These are phyloP conservation scores for Dasyurus viverrinus DNA, from an alignment of 2,113 vertebrate species.

Conservation along the genomic window DNA sequence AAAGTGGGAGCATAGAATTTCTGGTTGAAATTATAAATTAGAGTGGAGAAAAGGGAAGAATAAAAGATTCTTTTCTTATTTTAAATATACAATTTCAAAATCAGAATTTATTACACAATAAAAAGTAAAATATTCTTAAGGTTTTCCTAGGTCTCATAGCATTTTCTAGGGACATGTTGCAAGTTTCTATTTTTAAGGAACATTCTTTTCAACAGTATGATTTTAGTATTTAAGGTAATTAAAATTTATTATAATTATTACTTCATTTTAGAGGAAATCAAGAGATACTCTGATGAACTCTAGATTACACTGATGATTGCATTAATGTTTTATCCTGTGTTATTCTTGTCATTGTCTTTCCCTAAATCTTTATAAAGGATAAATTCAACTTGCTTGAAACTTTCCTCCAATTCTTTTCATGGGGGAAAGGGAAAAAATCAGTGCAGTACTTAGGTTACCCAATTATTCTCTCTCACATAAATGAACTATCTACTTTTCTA, in stretches of 20 bases:
- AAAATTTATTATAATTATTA: not conserved
- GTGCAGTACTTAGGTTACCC: not conserved
- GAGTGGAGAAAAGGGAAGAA: not conserved
- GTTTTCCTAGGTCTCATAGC: not conserved
- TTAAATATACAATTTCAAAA: not conserved
- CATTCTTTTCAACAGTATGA: not conserved
- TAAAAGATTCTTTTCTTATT: not conserved
- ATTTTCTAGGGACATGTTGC: not conserved
- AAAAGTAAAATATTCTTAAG: not conserved
- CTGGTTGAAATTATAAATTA: not conserved
- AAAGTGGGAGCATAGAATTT: not conserved
- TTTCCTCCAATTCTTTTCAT: not conserved
- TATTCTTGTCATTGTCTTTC: not conserved
- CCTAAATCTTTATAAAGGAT: not conserved
- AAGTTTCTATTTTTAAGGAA: constrained; percentile 8
- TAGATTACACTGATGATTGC: not conserved
- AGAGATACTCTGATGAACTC: not conserved
- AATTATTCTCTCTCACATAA: not conserved
- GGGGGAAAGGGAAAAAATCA: not conserved
- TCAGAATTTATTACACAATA: not conserved
- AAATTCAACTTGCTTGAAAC: not conserved
- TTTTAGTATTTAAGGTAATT: not conserved
- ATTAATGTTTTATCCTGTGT: not conserved
- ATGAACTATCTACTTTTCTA: not conserved
- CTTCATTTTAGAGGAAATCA: constrained; percentile 19